Conservation (phyloP, 2,888 invertebrate species). For the Pristionchus fissidentatus region DNA sequence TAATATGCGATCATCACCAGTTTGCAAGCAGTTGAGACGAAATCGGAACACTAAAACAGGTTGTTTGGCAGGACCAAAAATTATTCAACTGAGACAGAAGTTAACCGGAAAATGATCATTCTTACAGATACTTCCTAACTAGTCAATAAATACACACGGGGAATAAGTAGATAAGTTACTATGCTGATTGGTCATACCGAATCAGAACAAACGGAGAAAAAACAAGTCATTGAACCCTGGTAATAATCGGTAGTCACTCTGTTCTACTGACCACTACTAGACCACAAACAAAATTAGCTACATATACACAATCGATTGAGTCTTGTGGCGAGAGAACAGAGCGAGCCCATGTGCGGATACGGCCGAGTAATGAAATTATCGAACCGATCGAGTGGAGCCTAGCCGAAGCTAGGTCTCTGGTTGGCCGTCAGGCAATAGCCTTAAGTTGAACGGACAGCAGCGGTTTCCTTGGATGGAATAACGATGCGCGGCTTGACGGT, state of each 20-base stretch:
- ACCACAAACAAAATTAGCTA: background rate
- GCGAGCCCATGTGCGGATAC: background rate
- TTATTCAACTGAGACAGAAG: background rate
- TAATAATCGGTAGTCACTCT: background rate
- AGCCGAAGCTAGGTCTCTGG: background rate
- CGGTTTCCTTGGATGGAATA: constrained; percentile 62
- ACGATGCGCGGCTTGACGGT: constrained; percentile 72
- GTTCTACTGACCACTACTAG: background rate
- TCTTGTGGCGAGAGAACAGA: constrained; percentile 19
- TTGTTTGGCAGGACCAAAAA: background rate
- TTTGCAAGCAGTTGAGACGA: background rate
- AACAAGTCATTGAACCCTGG: constrained; percentile 21
- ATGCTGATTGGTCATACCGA: background rate
- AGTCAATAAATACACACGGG: background rate
- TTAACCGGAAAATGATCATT: background rate
- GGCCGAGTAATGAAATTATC: background rate
- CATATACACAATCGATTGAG: background rate
- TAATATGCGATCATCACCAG: background rate
- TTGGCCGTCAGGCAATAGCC: background rate
- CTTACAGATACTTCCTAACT: background rate
- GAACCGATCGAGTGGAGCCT: background rate
- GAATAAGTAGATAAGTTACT: constrained; percentile 12
- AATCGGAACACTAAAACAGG: background rate
- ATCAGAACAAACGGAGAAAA: background rate
- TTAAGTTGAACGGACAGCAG: background rate